A percentile compares a stretch with the other conserved stretches of the same genome.
phyloP scores from a whole-genome alignment of 53 echinoderm and acorn worm genomes.

The Echinarachnius parma region DNA sequence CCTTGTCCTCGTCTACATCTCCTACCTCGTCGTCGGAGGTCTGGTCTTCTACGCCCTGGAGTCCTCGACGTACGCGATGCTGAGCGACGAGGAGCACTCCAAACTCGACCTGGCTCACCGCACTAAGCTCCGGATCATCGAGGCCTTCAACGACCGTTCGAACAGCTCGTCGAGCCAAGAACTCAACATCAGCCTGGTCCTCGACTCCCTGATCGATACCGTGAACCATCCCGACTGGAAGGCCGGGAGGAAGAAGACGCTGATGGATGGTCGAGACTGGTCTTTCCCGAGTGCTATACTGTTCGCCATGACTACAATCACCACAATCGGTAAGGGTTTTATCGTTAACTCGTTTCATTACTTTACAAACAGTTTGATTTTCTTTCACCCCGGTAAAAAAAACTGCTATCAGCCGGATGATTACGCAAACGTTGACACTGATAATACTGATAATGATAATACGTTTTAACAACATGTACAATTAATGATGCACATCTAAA shows the following conservation, averaged over 20 bases:
- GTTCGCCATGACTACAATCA: conserved; percentile 73
- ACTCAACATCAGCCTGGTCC: conserved; percentile 10
- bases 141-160: conserved; percentile 19
- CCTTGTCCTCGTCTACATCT: conserved; percentile 33
- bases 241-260: conserved; percentile 27
- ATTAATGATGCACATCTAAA: no score
- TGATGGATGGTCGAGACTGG: conserved; percentile 41
- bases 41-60: conserved; percentile 38
- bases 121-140: conserved; percentile 21
- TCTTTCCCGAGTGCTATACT: conserved; percentile 63
- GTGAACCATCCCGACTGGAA: conserved; percentile 59
- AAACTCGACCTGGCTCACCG: conserved; percentile 2
- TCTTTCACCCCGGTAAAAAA: no score
- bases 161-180: conserved; percentile 21
- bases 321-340: conserved; percentile 83
- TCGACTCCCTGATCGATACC: conserved; percentile 48
- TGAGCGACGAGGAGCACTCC: conserved; percentile 11
- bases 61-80: background rate
- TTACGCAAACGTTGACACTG: no score
- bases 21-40: conserved; percentile 47
- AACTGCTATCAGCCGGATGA: no score
- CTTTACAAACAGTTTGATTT: no score
- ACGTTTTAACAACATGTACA: no score
- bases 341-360: no score
- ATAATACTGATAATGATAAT: no score